Conservation (phyloP, 2,113 vertebrate genomes). For the Myrmophylax atrothorax region DNA sequence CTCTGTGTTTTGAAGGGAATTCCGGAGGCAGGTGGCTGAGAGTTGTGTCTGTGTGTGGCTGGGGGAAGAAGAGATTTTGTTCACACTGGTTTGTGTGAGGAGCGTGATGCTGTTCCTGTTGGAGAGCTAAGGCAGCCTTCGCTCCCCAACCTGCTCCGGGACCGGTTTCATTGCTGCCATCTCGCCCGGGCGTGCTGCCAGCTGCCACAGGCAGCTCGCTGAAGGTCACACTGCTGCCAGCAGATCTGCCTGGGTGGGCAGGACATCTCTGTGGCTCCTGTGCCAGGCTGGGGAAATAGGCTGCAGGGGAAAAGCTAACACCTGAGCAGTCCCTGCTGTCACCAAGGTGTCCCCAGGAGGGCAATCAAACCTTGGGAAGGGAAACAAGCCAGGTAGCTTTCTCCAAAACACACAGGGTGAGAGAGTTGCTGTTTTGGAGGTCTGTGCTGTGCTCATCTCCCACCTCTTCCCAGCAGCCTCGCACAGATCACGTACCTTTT, state of each 20-base stretch:
- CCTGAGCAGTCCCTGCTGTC: not conserved
- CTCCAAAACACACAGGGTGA: fast-evolving
- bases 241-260: not conserved
- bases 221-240: conserved; percentile 15
- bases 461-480: conserved; percentile 26
- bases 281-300: not conserved
- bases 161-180: fast-evolving
- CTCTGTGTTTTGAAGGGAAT: not conserved
- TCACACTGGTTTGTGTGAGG: not conserved
- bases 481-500: not conserved
- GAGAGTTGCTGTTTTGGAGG: not conserved
- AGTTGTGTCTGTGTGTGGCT: not conserved
- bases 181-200: not conserved
- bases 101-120: not conserved
- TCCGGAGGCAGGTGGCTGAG: not conserved
- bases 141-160: not conserved
- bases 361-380: not conserved
- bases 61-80: not conserved
- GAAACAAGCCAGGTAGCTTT: not conserved
- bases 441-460: not conserved
- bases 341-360: not conserved
- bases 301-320: not conserved
- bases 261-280: not conserved
- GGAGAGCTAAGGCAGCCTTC: not conserved
- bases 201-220: not conserved